Percentiles rank a stretch among this genome's conserved stretches.
Evolutionary conservation across 2,888 invertebrate species (phyloP).

Genomic region (Koerneria pararmatus): DNA sequence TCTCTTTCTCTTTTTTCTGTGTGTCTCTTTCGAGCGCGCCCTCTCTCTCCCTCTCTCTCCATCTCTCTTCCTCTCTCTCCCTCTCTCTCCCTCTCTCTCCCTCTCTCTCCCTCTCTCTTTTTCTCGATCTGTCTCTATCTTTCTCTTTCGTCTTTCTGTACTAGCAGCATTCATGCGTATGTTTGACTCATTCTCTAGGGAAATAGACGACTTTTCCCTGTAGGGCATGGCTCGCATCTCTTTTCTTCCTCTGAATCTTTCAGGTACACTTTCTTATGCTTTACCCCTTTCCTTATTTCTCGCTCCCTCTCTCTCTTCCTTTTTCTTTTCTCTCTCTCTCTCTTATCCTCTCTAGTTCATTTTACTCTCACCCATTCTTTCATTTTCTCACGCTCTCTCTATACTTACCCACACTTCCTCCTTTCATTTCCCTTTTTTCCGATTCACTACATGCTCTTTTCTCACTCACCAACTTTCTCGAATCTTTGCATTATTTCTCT

Average conservation of each 20-base stretch:
- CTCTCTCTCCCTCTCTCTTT: slow-evolving; percentile 12
- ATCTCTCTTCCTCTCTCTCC: slow-evolving; percentile 7
- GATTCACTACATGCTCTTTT: neutral
- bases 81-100: slow-evolving; percentile 11
- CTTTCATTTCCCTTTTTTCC: neutral
- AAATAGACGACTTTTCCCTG: no score
- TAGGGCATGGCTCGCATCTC: no score
- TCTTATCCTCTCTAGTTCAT: neutral
- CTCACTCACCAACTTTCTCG: neutral
- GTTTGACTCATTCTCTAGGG: no score
- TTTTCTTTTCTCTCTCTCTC: neutral
- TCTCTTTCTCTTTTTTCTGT: no score
- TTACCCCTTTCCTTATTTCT: no score
- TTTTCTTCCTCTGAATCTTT: no score
- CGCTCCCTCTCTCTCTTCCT: slow-evolving; percentile 6
- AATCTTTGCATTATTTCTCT: neutral
- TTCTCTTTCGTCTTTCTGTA: slow-evolving; percentile 14
- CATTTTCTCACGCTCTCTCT: slow-evolving; percentile 1
- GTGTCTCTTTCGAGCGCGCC: no score
- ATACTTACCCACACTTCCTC: neutral
- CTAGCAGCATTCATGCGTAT: no score
- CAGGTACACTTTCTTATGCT: no score
- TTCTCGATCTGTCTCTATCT: neutral
- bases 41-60: neutral
- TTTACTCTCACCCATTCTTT: no score